These are phyloP conservation scores for Enteromius viviparus DNA, from an alignment of 2,797 vertebrate genomes.

Conservation along the genomic window DNA sequence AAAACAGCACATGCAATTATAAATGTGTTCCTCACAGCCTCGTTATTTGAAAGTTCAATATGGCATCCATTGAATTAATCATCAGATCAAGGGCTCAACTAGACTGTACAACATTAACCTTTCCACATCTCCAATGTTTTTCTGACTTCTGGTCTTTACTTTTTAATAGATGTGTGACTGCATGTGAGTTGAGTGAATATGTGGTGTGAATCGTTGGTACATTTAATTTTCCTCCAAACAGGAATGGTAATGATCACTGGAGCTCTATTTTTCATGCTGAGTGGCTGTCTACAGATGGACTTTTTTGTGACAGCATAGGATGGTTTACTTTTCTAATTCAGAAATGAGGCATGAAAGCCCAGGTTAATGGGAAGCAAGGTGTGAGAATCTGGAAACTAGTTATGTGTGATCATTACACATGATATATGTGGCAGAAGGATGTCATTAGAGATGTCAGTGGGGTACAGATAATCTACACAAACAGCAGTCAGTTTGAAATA, in stretches of 20 bases:
- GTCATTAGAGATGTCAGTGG: constrained; percentile 9
- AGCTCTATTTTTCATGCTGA: constrained; percentile 4
- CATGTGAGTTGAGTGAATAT: constrained; percentile 8
- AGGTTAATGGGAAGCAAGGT: constrained; percentile 6
- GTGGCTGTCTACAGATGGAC: constrained; percentile 11
- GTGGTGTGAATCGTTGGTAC: not conserved
- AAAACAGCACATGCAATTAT: not conserved
- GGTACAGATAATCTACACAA: constrained; percentile 1
- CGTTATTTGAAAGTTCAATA: not conserved
- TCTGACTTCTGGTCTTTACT: not conserved
- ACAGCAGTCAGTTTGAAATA: constrained; percentile 15
- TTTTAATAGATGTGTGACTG: not conserved
- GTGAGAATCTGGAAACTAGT: not conserved
- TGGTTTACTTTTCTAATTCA: constrained; percentile 13
- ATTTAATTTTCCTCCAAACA: constrained; percentile 22
- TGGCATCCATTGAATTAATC: not conserved
- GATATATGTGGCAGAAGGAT: not conserved
- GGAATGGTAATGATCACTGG: constrained; percentile 5
- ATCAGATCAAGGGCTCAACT: not conserved
- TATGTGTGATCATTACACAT: constrained; percentile 5
- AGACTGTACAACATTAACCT: not conserved
- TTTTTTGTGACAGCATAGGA: constrained; percentile 37
- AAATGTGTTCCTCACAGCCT: not conserved
- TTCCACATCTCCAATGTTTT: not conserved
- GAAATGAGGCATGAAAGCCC: constrained; percentile 16